A percentile compares a stretch with the other conserved stretches of the same genome.
phyloP scores from a whole-genome alignment of 2,888 invertebrate species.

The Mystacides longicornis region DNA sequence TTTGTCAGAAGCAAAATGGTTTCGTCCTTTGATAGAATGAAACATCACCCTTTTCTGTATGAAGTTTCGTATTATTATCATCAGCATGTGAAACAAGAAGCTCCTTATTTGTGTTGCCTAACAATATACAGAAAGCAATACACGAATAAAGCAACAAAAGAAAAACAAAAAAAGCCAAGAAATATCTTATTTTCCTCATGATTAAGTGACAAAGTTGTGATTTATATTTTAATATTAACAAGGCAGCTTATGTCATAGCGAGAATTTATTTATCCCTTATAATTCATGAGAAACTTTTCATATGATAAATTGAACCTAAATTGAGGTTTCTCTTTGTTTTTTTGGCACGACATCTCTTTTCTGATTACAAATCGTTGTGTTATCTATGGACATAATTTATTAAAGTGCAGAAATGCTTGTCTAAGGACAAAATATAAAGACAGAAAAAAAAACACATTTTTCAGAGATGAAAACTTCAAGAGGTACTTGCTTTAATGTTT shows the following conservation, averaged over 20 bases:
- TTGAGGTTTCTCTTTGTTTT: neutral
- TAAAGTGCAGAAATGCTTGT: too few species aligned
- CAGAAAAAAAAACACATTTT: too few species aligned
- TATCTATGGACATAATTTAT: too few species aligned
- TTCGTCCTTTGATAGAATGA: neutral
- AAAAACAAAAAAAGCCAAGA: neutral
- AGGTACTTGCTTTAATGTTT: too few species aligned
- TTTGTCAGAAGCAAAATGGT: neutral
- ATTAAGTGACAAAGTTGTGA: slow-evolving; percentile 13
- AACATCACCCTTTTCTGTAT: neutral
- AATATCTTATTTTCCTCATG: slow-evolving; percentile 3
- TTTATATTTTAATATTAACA: slow-evolving; percentile 5
- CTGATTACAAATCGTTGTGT: too few species aligned
- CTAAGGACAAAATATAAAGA: too few species aligned
- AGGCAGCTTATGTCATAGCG: slow-evolving; percentile 1
- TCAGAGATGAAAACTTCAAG: too few species aligned
- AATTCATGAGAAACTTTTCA: neutral
- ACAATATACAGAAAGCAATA: neutral
- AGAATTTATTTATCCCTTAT: neutral
- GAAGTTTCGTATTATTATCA: neutral
- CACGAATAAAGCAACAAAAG: neutral
- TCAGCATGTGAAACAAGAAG: neutral
- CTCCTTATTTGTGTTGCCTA: neutral
- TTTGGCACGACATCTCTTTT: too few species aligned
- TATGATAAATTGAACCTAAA: neutral